Evolutionary conservation across 2,113 vertebrate species (phyloP).

Genomic region (Nothocercus julius): DNA sequence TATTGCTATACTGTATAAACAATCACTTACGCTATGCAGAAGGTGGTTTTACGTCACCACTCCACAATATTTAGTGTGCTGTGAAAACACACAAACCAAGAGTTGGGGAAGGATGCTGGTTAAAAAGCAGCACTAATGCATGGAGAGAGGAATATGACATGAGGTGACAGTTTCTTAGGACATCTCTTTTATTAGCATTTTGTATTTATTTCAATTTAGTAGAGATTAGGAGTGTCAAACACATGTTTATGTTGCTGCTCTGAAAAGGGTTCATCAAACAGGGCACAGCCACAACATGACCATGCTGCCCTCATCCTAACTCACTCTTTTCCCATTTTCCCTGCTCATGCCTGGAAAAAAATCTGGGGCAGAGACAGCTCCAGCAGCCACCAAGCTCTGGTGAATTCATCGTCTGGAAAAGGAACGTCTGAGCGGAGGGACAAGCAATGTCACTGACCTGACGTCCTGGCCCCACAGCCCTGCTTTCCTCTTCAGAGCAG

Average conservation of each 20-base stretch:
- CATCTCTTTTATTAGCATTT: background rate
- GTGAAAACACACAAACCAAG: background rate
- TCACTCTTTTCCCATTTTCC: background rate
- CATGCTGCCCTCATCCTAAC: background rate
- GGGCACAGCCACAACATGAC: background rate
- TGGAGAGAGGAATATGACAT: background rate
- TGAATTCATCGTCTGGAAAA: background rate
- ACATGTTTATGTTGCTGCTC: background rate
- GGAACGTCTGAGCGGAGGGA: background rate
- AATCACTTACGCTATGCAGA: background rate
- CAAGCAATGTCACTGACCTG: background rate
- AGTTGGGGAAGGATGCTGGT: background rate
- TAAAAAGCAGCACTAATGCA: background rate
- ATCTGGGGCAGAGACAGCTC: background rate
- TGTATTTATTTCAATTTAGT: background rate
- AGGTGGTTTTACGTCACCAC: background rate
- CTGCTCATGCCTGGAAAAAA: background rate
- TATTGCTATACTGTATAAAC: background rate
- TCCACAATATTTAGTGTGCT: background rate
- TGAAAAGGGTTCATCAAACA: background rate
- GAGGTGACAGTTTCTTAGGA: background rate
- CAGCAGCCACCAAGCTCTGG: background rate
- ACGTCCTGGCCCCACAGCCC: background rate
- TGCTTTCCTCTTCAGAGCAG: background rate
- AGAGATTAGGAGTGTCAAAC: background rate